Percentiles rank a stretch among this genome's conserved stretches.
These are phyloP conservation scores for Cheilosia vulpina DNA, from an alignment of 2,888 invertebrate species.

Conservation along the genomic window DNA sequence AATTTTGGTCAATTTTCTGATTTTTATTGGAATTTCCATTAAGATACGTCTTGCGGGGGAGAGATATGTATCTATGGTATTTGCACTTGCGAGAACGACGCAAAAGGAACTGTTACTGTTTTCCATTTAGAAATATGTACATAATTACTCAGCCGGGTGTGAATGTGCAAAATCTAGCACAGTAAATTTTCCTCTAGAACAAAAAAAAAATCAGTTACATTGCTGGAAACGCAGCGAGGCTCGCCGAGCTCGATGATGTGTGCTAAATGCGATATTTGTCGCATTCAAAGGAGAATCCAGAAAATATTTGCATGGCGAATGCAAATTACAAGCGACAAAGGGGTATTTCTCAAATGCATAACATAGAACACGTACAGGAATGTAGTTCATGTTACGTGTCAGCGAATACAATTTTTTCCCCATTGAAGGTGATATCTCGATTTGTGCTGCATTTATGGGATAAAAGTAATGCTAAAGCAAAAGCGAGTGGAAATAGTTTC, in stretches of 20 bases:
- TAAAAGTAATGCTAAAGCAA: no score
- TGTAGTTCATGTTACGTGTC: constrained; percentile 8
- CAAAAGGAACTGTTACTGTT: constrained; percentile 30
- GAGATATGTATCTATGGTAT: background rate
- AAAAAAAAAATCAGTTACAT: background rate
- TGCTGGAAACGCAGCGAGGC: background rate
- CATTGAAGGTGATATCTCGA: background rate
- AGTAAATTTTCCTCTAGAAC: constrained; percentile 25
- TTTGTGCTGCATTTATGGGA: background rate
- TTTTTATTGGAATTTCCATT: constrained; percentile 39
- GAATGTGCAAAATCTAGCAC: constrained; percentile 36
- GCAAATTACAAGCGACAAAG: background rate
- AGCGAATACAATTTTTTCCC: background rate
- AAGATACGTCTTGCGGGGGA: background rate
- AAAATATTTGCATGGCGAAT: constrained; percentile 2
- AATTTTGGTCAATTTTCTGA: constrained; percentile 31
- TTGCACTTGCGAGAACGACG: background rate
- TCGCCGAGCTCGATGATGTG: constrained; percentile 3
- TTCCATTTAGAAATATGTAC: constrained; percentile 42
- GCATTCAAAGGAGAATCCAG: constrained; percentile 10
- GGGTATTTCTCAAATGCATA: background rate
- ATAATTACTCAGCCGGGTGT: constrained; percentile 45
- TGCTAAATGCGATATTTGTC: constrained; percentile 23
- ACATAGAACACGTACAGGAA: background rate
- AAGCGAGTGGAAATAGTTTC: no score